Base-by-base conservation (phyloP, 2,113 vertebrate genomes). In the Kryptolebias marmoratus region DNA sequence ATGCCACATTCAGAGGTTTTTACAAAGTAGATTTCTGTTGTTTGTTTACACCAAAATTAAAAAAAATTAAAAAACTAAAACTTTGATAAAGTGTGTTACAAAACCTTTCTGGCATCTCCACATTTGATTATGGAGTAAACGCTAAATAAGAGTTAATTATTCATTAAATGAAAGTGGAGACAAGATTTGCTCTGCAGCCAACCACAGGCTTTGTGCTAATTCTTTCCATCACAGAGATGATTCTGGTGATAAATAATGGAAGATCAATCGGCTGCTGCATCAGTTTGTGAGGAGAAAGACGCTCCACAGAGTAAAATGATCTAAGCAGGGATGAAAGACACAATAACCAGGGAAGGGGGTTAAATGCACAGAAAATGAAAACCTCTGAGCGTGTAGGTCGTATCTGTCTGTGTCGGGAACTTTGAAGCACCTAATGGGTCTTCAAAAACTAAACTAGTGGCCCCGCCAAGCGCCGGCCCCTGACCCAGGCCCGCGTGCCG, bases 361-460 rank as follows among this genome's bases (percentile, higher is more conserved):
- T 82, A 73, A 87, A 83, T 27, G 65, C 48, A 59, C 56, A 75
- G 44, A 64, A 79, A 81, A 81, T 82, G 74, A 77, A 84, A 85
- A 49, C 67, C 74, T 53, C 44, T 2, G 32, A 54, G 75, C 77
- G 11, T 59, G 52, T 57, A 7, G 31, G 64, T 53, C n/a, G 2
- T 16, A 27, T 68, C 53, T 5, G 72, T 69, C 68, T 32, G 70
- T 62, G 82, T 83, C 78, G 15, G 79, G 71, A 77, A 82, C 81
- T 86, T 75, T 73, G 39, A 73, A 81, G 77, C 79, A 68, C 55
- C 11, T n/a, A 70, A 39, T 3, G 68, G 31, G 71, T 81, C 69
- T 60, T 83, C 71, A 79, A 28, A 79, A 80, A 31, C 53, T 83
- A 47, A 64, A 64, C 53, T 32, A 18, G 57, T 61, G 60, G 63